Percentiles rank a stretch among this genome's conserved stretches.
phyloP scores from a whole-genome alignment of 2,888 invertebrate species.

The Lysandra bellargus region DNA sequence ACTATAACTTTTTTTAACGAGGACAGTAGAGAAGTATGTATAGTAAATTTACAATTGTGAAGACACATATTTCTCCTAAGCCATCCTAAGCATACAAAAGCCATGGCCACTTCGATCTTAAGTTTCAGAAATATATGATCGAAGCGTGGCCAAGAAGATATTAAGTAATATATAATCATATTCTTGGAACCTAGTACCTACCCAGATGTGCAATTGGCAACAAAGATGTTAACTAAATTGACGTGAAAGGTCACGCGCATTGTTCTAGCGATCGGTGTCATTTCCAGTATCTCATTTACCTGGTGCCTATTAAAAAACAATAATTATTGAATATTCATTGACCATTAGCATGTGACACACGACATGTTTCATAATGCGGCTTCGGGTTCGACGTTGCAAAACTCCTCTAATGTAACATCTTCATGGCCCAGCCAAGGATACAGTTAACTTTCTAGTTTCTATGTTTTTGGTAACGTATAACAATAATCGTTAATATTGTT shows the following conservation, averaged over 20 bases:
- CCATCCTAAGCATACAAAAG: not conserved
- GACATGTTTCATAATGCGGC: constrained; percentile 45
- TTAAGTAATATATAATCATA: not conserved
- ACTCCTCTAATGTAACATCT: constrained; percentile 40
- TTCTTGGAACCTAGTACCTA: not conserved
- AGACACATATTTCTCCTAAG: not conserved
- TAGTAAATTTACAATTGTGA: not conserved
- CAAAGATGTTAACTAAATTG: not conserved
- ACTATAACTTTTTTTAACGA: too few relatives aligned
- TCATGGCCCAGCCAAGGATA: constrained; percentile 35
- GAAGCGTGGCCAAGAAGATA: not conserved
- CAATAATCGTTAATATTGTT: not conserved
- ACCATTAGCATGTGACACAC: constrained; percentile 35
- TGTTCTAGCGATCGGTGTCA: constrained; percentile 8
- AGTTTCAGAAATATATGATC: not conserved
- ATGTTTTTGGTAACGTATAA: not conserved
- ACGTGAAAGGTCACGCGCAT: not conserved
- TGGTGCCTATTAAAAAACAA: not conserved
- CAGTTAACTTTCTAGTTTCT: not conserved
- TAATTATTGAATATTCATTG: constrained; percentile 1
- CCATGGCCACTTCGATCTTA: not conserved
- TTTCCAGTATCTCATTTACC: constrained; percentile 6
- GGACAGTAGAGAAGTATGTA: not conserved
- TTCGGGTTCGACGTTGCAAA: constrained; percentile 40
- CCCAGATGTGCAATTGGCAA: not conserved